Evolutionary conservation across 2,797 vertebrate species (phyloP), one percentile per base, ranked within the genome.

Genomic region (Pogoniulus pusillus): DNA sequence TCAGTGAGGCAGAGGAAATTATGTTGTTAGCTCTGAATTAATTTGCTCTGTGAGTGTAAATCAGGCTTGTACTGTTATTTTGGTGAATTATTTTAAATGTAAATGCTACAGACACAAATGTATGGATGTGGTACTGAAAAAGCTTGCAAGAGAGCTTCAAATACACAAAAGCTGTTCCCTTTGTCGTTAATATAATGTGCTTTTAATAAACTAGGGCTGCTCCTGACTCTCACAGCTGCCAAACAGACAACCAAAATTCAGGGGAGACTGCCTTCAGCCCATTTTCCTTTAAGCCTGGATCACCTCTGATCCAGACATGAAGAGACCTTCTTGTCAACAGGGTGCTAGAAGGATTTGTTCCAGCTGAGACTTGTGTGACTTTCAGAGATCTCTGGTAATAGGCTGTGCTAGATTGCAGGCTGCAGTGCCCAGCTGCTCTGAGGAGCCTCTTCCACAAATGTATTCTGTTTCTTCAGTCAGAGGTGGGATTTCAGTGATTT

Each of bases 11-110:
- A 84, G 81, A 85, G 86, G 78, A 12, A 81, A 90, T 83, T 88
- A 93, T 90, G 91, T 74, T 89, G 89, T 95, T 94, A 91, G 79
- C 91, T 93, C 93, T 94, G 95, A 93, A 96, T 95, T 96, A 80
- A 95, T 96, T 96, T 89, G 55, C 86, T 94, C 82, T 90, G 75
- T 41, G 94, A 94, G 86, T 95, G 93, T 94, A 94, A 95, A 95
- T 94, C 91, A 91, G 79, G 49, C 84, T 90, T 35, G 62, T 54
- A 24, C 84, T 89, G 86, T 92, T 95, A 64, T 94, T 95, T 91
- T 2, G 6, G 84, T 63, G 93, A 62, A 78, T 75, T 95, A 72
- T 85, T 94, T 93, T 69, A 72, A 90, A 90, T 82, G 75, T 66
- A 90, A 90, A 92, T 85, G 84, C 55, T 82, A 30, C 32, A 49